Conservation (phyloP, 2,888 invertebrate species). For the Cryptus armator region DNA sequence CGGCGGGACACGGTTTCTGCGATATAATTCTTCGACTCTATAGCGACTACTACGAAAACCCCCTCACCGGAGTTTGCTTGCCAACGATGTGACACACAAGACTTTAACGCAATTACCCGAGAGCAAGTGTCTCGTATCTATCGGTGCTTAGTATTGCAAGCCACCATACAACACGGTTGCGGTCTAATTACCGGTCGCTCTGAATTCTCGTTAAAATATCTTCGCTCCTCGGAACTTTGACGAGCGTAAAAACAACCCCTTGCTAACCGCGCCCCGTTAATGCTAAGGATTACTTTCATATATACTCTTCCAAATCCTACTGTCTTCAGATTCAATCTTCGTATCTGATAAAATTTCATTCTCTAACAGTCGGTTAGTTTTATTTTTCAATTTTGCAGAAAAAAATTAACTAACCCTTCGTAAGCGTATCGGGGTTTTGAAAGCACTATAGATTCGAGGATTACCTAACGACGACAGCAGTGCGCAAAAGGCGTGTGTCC, state of each 20-base stretch:
- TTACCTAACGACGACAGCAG: conserved; percentile 2
- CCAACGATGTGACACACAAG: conserved; percentile 66
- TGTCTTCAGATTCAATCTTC: neutral
- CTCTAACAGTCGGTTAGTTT: too few species aligned
- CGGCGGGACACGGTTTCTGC: conserved; percentile 30
- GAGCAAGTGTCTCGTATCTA: conserved; percentile 71
- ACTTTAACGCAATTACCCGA: conserved; percentile 78
- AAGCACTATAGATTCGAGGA: conserved; percentile 13
- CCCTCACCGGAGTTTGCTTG: conserved; percentile 25
- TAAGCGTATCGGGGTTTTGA: neutral
- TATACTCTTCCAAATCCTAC: neutral
- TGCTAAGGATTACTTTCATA: neutral
- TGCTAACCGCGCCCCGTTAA: conserved; percentile 30
- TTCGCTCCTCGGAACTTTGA: conserved; percentile 40
- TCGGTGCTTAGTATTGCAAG: conserved; percentile 35
- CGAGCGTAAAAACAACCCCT: conserved; percentile 70
- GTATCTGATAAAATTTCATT: neutral
- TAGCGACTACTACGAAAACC: conserved; percentile 1
- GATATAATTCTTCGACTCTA: conserved; percentile 11
- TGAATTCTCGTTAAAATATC: conserved; percentile 82
- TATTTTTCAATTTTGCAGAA: too few species aligned
- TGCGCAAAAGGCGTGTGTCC: neutral
- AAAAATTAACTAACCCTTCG: neutral
- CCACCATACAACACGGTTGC: conserved; percentile 51
- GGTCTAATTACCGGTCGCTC: conserved; percentile 81